These are phyloP conservation scores for Arizona elegans DNA, from an alignment of 2,113 vertebrate species.

Conservation along the genomic window DNA sequence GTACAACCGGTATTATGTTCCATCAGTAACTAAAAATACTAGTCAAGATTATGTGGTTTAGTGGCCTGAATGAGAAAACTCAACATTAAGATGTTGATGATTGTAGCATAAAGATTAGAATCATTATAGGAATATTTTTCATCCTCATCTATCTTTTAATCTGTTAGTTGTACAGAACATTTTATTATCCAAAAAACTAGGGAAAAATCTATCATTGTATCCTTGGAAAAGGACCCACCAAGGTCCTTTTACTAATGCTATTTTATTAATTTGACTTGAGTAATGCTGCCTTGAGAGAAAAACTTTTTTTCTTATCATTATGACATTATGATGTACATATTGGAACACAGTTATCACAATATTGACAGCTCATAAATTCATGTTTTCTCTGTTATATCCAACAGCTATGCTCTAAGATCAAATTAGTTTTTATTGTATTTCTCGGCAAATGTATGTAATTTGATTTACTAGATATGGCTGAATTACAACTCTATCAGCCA, in stretches of 20 bases:
- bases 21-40: background rate
- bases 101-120: background rate
- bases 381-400: background rate
- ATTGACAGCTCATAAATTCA: accelerated
- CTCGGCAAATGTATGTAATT: background rate
- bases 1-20: background rate
- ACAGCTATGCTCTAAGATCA: background rate
- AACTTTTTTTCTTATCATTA: accelerated
- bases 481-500: background rate
- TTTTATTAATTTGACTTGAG: background rate
- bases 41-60: background rate
- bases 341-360: accelerated
- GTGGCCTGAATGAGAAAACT: background rate
- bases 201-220: background rate
- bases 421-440: background rate
- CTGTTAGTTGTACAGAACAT: background rate
- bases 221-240: background rate
- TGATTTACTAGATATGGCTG: background rate
- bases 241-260: background rate
- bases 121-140: background rate
- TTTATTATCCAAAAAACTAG: background rate
- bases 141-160: background rate
- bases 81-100: background rate
- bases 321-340: accelerated
- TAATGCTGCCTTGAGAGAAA: background rate